Evolutionary conservation across 2,888 invertebrate species (phyloP).

Genomic region (Phasia obesa): DNA sequence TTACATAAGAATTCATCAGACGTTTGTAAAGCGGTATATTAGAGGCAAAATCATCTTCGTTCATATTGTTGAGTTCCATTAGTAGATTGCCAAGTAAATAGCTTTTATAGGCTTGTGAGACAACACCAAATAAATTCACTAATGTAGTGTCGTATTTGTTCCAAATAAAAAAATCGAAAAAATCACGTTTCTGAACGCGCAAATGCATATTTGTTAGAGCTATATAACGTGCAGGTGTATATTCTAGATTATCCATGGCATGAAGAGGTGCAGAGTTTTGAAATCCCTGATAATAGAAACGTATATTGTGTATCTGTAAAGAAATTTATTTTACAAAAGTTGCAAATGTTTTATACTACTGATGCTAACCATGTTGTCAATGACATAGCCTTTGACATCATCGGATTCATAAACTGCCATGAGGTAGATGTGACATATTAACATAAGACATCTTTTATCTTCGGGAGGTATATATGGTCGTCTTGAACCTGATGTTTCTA

Average conservation of each 20-base stretch:
- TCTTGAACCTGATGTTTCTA: conserved; percentile 36
- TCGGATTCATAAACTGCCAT: conserved; percentile 77
- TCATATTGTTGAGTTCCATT: conserved; percentile 77
- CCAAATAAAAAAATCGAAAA: conserved; percentile 77
- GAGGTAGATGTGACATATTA: conserved; percentile 78
- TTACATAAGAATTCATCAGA: conserved; percentile 76
- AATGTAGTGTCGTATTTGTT: conserved; percentile 74
- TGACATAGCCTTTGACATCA: conserved; percentile 77
- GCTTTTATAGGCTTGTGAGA: conserved; percentile 78
- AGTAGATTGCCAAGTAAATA: conserved; percentile 78
- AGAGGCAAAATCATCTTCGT: conserved; percentile 76
- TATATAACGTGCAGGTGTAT: conserved; percentile 78
- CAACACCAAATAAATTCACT: conserved; percentile 76
- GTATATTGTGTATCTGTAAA: conserved; percentile 78
- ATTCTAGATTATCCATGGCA: conserved; percentile 63
- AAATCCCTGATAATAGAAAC: conserved; percentile 77
- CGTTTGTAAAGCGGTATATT: conserved; percentile 75
- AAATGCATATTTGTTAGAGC: conserved; percentile 77
- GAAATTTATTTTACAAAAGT: neutral
- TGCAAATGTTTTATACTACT: neutral
- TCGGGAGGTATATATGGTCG: conserved; percentile 53
- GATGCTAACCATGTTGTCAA: conserved; percentile 78
- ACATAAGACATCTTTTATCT: conserved; percentile 70
- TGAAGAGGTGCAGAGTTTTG: conserved; percentile 58
- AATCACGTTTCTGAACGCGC: conserved; percentile 75